Conservation (phyloP, 2,113 vertebrate genomes). For the Theristicus caerulescens region DNA sequence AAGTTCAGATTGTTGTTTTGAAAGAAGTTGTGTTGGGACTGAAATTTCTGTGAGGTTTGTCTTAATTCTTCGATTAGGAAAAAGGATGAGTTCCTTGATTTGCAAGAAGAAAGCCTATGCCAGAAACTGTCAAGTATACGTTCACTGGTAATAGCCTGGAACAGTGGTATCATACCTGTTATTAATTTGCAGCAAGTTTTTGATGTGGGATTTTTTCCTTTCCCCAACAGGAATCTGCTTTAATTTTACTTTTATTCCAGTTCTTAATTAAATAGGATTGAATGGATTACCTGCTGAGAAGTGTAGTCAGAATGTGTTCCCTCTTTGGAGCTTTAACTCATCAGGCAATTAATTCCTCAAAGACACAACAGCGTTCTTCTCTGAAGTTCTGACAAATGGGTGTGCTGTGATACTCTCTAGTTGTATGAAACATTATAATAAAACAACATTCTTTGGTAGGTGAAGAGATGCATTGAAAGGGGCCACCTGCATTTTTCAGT, state of each 20-base stretch:
- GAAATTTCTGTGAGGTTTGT: not conserved
- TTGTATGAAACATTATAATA: not conserved
- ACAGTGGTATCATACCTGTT: not conserved
- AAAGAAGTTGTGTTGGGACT: not conserved
- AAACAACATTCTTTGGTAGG: not conserved
- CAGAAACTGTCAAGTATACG: not conserved
- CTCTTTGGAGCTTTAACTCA: constrained; percentile 52
- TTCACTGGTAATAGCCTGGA: not conserved
- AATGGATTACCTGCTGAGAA: constrained; percentile 57
- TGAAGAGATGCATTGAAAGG: not conserved
- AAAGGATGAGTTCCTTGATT: not conserved
- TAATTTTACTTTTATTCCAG: constrained; percentile 40
- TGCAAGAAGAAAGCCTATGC: not conserved
- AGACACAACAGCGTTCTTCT: not conserved
- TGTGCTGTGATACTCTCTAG: not conserved
- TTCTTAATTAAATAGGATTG: constrained; percentile 63
- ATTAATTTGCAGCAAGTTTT: not conserved
- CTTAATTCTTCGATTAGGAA: not conserved
- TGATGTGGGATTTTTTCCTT: not conserved
- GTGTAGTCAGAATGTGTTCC: constrained; percentile 11
- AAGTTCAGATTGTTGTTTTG: not conserved
- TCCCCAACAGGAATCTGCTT: constrained; percentile 33
- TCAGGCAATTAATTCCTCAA: constrained; percentile 52
- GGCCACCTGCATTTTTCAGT: not conserved
- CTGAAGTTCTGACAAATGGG: not conserved